Percentiles rank a stretch among this genome's conserved stretches.
Conservation (phyloP, 2,888 invertebrate genomes). For the Timema cristinae region DNA sequence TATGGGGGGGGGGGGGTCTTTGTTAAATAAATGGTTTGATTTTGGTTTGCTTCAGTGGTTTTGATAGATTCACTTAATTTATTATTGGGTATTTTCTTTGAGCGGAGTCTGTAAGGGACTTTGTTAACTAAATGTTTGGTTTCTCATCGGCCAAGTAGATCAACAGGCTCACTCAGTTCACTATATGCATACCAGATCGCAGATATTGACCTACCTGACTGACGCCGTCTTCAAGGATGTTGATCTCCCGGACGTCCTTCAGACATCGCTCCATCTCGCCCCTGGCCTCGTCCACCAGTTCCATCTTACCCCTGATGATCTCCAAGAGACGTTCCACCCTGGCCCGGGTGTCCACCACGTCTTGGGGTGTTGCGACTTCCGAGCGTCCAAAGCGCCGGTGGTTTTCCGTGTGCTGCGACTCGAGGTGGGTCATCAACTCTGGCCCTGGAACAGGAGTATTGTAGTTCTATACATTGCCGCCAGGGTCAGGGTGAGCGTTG, state of each 20-base stretch:
- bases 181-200: too few relatives aligned
- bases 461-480: too few relatives aligned
- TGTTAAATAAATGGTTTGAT: too few relatives aligned
- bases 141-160: too few relatives aligned
- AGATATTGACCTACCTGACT: not conserved
- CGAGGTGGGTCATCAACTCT: slow-evolving; percentile 46
- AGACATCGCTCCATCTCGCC: slow-evolving; percentile 55
- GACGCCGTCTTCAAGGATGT: slow-evolving; percentile 21
- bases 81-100: too few relatives aligned
- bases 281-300: slow-evolving; percentile 58
- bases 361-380: slow-evolving; percentile 50
- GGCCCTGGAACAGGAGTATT: slow-evolving; percentile 40
- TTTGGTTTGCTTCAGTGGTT: too few relatives aligned
- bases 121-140: too few relatives aligned
- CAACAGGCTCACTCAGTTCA: too few relatives aligned
- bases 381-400: slow-evolving; percentile 13
- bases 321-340: slow-evolving; percentile 55
- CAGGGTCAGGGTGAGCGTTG: too few relatives aligned
- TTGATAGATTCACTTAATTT: too few relatives aligned
- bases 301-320: slow-evolving; percentile 43
- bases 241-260: slow-evolving; percentile 50
- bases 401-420: slow-evolving; percentile 29
- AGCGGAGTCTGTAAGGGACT: too few relatives aligned
- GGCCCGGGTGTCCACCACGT: slow-evolving; percentile 57
- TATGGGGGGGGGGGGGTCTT: too few relatives aligned